These are phyloP conservation scores for Zosterops pallidus DNA, from an alignment of 2,113 vertebrate species.

Conservation along the genomic window DNA sequence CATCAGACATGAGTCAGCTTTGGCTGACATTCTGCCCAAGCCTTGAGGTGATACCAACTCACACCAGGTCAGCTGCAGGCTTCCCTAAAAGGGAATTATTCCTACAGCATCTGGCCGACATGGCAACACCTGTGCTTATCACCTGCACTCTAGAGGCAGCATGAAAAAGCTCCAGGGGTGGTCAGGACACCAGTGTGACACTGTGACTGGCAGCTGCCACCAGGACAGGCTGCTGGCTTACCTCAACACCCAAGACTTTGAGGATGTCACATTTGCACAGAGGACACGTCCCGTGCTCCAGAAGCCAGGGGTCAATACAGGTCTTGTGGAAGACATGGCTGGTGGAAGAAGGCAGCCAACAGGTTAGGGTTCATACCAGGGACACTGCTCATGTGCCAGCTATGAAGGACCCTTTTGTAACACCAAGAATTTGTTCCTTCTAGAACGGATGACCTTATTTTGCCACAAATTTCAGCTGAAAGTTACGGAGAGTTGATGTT, in stretches of 20 bases:
- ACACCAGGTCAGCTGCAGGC: background rate
- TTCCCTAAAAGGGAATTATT: background rate
- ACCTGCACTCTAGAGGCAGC: background rate
- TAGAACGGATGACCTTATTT: background rate
- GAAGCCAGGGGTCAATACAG: conserved; percentile 92
- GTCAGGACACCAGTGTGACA: accelerated
- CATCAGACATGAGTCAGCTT: background rate
- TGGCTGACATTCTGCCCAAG: background rate
- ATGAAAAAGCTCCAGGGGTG: background rate
- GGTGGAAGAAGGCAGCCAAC: background rate
- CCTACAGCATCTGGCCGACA: background rate
- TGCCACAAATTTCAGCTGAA: background rate
- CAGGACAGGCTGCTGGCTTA: conserved; percentile 3
- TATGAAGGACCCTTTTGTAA: background rate
- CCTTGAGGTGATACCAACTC: background rate
- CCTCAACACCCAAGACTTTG: conserved; percentile 86
- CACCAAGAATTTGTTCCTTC: background rate
- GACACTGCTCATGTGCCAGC: background rate
- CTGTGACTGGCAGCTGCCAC: background rate
- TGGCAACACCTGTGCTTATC: background rate
- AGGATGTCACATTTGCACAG: conserved; percentile 95
- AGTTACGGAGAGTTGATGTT: background rate
- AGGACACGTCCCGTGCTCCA: conserved; percentile 90
- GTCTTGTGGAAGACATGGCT: conserved; percentile 89
- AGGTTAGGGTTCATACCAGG: background rate